Percentiles rank a stretch among this genome's conserved stretches.
These are phyloP conservation scores for Odontesthes bonariensis DNA, from an alignment of 2,113 vertebrate genomes.

Conservation along the genomic window DNA sequence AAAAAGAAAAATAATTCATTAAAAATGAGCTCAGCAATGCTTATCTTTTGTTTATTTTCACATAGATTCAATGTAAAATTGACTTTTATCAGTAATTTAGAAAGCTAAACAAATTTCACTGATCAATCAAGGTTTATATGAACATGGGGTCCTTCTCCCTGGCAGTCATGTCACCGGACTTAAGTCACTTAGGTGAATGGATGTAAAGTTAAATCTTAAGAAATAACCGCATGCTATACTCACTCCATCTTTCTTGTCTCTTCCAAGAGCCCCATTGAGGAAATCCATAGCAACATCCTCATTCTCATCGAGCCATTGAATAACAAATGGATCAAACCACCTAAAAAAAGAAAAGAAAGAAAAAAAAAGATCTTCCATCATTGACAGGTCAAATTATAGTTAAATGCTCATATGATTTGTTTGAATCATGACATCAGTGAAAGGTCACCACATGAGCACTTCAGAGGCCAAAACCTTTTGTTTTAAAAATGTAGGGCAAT, in stretches of 20 bases:
- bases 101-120: too few relatives aligned
- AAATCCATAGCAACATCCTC: constrained; percentile 98
- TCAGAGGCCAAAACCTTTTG: background rate
- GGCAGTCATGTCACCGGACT: background rate
- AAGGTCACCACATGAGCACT: background rate
- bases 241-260: constrained; percentile 98
- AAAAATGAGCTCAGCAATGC: too few relatives aligned
- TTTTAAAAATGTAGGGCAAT: constrained; percentile 25
- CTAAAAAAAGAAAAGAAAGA: constrained; percentile 68
- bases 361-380: background rate
- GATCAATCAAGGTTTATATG: too few relatives aligned
- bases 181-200: constrained; percentile 21
- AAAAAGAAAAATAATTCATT: too few relatives aligned
- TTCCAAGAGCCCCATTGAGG: constrained; percentile 93
- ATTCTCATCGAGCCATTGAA: constrained; percentile 99
- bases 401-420: background rate
- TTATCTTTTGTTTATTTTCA: too few relatives aligned
- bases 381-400: background rate
- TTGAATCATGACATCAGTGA: background rate
- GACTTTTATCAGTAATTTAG: too few relatives aligned
- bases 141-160: too few relatives aligned
- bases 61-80: too few relatives aligned
- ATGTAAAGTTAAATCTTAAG: constrained; percentile 22
- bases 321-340: constrained; percentile 99
- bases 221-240: constrained; percentile 70